Conservation (phyloP, 2,888 invertebrate genomes). For the Mythimna albipuncta region DNA sequence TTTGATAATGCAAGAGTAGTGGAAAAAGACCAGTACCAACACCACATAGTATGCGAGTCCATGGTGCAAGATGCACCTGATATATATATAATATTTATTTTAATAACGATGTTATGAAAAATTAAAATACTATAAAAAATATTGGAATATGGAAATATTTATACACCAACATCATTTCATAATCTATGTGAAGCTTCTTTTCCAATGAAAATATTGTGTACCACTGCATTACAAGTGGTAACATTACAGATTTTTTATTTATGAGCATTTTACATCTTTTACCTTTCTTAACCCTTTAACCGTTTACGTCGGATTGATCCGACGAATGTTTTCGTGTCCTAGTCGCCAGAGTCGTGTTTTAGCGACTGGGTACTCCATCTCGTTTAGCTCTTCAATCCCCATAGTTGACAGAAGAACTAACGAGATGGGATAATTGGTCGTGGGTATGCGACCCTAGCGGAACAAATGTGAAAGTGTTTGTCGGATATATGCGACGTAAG, state of each 20-base stretch:
- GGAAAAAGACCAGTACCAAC: conserved; percentile 54
- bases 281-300: too few relatives aligned
- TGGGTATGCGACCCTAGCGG: too few relatives aligned
- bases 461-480: too few relatives aligned
- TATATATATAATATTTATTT: conserved; percentile 1
- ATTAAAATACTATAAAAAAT: conserved; percentile 3
- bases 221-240: background rate
- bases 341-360: too few relatives aligned
- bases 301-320: too few relatives aligned
- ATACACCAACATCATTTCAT: conserved; percentile 9
- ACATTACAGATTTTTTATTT: background rate
- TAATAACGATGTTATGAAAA: conserved; percentile 14
- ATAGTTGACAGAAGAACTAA: too few relatives aligned
- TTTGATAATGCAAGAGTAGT: conserved; percentile 38
- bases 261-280: background rate
- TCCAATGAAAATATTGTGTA: background rate
- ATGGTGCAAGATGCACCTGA: conserved; percentile 18
- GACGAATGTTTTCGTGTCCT: too few relatives aligned
- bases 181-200: background rate
- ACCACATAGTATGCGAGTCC: conserved; percentile 15
- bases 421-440: too few relatives aligned
- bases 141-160: conserved; percentile 3
- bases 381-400: too few relatives aligned
- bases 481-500: too few relatives aligned
- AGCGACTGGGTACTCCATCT: too few relatives aligned